These are phyloP conservation scores for Chrysoperla carnea DNA, from an alignment of 1,140 invertebrate genomes.

Conservation along the genomic window DNA sequence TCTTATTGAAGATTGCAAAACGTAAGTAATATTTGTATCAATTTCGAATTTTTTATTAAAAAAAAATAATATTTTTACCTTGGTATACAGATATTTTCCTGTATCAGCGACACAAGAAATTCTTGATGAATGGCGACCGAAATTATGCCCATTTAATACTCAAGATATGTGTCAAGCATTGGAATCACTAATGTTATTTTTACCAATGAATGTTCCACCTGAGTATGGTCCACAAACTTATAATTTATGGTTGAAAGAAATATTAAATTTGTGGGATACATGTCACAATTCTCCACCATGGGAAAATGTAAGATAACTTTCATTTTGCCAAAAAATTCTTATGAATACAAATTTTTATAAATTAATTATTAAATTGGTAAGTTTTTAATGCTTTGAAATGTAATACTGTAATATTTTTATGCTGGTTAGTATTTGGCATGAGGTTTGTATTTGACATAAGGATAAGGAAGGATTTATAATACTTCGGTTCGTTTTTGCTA, in stretches of 20 bases:
- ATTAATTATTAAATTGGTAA: no score
- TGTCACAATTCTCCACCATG: constrained; percentile 52
- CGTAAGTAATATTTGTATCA: constrained; percentile 23
- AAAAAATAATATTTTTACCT: no score
- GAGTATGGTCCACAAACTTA: constrained; percentile 43
- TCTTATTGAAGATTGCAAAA: constrained; percentile 28
- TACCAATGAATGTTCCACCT: constrained; percentile 50
- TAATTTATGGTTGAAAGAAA: constrained; percentile 69
- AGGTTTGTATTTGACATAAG: no score
- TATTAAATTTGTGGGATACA: constrained; percentile 59
- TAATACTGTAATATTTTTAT: no score
- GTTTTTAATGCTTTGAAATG: no score
- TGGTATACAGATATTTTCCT: constrained; percentile 50
- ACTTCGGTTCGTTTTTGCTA: no score
- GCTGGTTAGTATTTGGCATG: no score
- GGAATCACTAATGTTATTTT: constrained; percentile 49
- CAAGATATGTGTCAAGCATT: constrained; percentile 37
- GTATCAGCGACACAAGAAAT: constrained; percentile 69
- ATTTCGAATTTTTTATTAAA: not conserved
- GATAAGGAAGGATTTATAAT: no score
- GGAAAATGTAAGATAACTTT: constrained; percentile 39
- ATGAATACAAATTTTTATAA: constrained; percentile 2
- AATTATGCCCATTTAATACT: constrained; percentile 49
- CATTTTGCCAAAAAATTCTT: not conserved
- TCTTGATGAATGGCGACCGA: constrained; percentile 62